Evolutionary conservation across 1,140 invertebrate species (phyloP).

Genomic region (Andricus grossulariae): DNA sequence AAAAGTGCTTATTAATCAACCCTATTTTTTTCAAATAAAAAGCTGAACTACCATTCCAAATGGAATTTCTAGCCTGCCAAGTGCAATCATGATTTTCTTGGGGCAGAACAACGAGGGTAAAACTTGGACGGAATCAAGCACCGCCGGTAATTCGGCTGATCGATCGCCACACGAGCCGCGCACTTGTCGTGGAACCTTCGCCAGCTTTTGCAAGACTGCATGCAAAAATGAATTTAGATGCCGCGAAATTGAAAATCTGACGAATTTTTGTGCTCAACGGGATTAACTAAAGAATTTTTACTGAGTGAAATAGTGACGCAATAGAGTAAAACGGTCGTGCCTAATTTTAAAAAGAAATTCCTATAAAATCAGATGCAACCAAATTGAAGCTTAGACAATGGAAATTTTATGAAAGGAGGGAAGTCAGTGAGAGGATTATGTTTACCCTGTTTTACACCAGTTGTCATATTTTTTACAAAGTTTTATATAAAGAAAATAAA

Average conservation of each 20-base stretch:
- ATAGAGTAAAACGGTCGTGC: too few relatives aligned
- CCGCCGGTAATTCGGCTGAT: slow-evolving; percentile 26
- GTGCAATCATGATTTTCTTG: slow-evolving; percentile 1
- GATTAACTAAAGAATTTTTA: too few relatives aligned
- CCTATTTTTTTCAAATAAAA: not conserved
- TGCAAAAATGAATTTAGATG: not conserved
- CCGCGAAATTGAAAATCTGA: not conserved
- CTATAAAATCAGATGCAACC: too few relatives aligned
- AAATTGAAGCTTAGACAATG: too few relatives aligned
- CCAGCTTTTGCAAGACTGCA: not conserved
- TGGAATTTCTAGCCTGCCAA: not conserved
- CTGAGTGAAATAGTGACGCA: too few relatives aligned
- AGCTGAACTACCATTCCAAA: not conserved
- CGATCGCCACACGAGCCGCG: slow-evolving; percentile 21
- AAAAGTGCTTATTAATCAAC: not conserved
- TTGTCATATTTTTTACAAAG: too few relatives aligned
- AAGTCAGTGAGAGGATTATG: too few relatives aligned
- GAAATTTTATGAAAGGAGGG: too few relatives aligned
- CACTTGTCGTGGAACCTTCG: slow-evolving; percentile 12
- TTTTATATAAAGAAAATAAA: too few relatives aligned
- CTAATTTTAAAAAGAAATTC: not conserved
- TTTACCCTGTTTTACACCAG: too few relatives aligned
- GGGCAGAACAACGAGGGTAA: not conserved
- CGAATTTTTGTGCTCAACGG: too few relatives aligned
- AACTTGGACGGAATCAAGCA: slow-evolving; percentile 9